Percentiles rank a stretch among this genome's conserved stretches.
Evolutionary conservation across 2,113 vertebrate species (phyloP).

Genomic region (Circaetus gallicus): DNA sequence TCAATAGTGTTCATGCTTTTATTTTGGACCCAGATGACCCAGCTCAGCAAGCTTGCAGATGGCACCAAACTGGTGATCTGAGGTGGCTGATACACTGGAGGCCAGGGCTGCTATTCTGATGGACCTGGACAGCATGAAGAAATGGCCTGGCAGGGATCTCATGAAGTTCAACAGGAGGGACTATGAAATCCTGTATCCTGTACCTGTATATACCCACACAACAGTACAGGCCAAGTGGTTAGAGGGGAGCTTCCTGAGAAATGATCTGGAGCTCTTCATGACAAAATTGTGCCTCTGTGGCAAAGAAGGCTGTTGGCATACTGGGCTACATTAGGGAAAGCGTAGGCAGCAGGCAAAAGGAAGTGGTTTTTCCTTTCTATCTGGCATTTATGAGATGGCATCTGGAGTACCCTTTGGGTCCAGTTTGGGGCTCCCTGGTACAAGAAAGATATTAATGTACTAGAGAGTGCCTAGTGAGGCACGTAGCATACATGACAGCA

Average conservation of each 20-base stretch:
- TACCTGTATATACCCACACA: not conserved
- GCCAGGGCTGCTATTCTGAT: not conserved
- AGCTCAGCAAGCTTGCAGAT: not conserved
- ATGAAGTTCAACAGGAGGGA: not conserved
- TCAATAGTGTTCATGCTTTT: not conserved
- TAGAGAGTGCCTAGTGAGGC: not conserved
- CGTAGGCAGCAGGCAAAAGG: not conserved
- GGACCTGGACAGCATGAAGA: not conserved
- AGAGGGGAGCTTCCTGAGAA: not conserved
- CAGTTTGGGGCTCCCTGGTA: not conserved
- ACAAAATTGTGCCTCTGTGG: not conserved
- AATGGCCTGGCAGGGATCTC: not conserved
- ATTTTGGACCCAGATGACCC: not conserved
- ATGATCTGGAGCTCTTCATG: not conserved
- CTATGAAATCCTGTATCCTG: not conserved
- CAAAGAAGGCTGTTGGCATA: not conserved
- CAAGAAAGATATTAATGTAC: not conserved
- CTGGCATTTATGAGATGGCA: not conserved
- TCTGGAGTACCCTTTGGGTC: not conserved
- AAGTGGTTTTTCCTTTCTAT: not conserved
- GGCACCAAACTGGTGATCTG: not conserved
- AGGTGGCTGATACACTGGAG: not conserved
- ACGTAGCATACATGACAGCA: not conserved
- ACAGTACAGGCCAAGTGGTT: not conserved
- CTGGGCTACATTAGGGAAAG: not conserved